Percentiles rank a stretch among this genome's conserved stretches.
phyloP scores from a whole-genome alignment of 2,888 invertebrate species.

The Alentia gelatinosa region DNA sequence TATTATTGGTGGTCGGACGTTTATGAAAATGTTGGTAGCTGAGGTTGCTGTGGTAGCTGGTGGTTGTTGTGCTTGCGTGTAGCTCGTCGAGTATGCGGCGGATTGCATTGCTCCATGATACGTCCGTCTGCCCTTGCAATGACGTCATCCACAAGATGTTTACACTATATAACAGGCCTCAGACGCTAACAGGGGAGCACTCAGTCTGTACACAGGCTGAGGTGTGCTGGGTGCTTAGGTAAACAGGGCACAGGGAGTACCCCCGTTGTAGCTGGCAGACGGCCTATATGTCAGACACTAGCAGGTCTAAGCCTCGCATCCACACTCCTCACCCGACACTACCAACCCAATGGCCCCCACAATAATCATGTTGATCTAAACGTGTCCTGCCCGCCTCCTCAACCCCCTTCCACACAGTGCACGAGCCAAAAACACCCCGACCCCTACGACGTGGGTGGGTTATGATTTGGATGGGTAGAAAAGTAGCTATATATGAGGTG shows the following conservation, averaged over 20 bases:
- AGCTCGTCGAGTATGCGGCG: too few relatives aligned
- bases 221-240: not conserved
- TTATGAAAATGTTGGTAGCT: too few relatives aligned
- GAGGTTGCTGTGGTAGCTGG: too few relatives aligned
- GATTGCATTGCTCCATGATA: too few relatives aligned
- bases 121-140: not conserved
- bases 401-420: not conserved
- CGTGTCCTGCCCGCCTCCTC: not conserved
- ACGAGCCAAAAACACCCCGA: not conserved
- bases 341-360: not conserved
- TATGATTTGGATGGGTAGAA: too few relatives aligned
- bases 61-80: too few relatives aligned
- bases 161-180: not conserved
- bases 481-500: too few relatives aligned
- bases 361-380: conserved; percentile 10
- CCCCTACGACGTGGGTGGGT: not conserved
- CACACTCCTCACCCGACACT: not conserved
- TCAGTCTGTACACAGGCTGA: not conserved
- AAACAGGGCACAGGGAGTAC: not conserved
- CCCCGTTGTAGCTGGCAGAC: not conserved
- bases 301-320: not conserved
- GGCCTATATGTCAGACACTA: not conserved
- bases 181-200: not conserved
- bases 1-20: too few relatives aligned
- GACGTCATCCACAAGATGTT: not conserved